These are phyloP conservation scores for Sminthurinus signatus DNA, from an alignment of 1,140 invertebrate species.

Conservation along the genomic window DNA sequence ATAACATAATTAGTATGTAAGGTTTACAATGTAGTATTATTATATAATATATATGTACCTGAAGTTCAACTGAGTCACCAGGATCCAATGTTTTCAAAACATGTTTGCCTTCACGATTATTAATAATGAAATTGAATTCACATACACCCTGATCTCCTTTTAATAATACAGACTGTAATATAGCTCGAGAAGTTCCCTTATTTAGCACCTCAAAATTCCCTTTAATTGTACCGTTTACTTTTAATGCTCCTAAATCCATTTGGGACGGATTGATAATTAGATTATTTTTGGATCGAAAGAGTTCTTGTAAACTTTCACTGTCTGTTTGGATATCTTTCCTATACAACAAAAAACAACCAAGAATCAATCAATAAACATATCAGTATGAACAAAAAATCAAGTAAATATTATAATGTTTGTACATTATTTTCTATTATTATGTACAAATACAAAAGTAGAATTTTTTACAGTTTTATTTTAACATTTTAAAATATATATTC, in stretches of 20 bases:
- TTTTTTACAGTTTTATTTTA: too few species aligned
- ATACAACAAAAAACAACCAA: too few species aligned
- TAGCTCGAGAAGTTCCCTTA: background rate
- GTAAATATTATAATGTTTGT: too few species aligned
- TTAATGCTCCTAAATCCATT: background rate
- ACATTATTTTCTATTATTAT: too few species aligned
- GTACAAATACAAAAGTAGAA: too few species aligned
- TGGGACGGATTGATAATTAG: background rate
- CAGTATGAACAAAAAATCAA: too few species aligned
- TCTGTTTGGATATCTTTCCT: too few species aligned
- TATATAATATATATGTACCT: background rate
- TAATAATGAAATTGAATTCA: slow-evolving; percentile 4
- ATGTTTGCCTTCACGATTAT: background rate
- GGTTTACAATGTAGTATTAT: too few species aligned
- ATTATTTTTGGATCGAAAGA: background rate
- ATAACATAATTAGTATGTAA: too few species aligned
- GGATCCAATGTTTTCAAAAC: background rate
- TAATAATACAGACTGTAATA: background rate
- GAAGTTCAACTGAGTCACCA: background rate
- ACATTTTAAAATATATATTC: too few species aligned
- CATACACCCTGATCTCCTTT: slow-evolving; percentile 11
- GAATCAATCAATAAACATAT: too few species aligned
- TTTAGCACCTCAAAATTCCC: slow-evolving; percentile 12
- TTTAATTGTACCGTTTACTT: background rate
- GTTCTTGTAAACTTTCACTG: background rate